phyloP scores from a whole-genome alignment of 92 coral and sea anemone species.

The Nematostella vectensis region DNA sequence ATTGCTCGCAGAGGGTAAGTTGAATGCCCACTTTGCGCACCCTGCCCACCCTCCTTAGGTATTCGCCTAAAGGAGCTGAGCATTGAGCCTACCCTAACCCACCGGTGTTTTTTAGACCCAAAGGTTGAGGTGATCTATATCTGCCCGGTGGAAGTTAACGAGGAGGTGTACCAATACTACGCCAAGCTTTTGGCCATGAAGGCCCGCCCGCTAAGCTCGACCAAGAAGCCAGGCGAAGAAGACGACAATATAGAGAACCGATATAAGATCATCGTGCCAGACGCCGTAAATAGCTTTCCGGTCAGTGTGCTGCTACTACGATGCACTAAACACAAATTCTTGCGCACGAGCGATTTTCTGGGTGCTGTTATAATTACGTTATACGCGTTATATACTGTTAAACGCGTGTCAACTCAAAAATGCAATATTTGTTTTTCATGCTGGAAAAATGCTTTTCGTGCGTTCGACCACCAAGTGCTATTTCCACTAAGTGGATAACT shows the following conservation, averaged over 20 bases:
- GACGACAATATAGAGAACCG: slow-evolving; percentile 80
- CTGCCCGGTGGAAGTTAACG: slow-evolving; percentile 90
- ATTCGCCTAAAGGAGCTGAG: no score
- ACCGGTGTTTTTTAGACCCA: no score
- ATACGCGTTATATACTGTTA: no score
- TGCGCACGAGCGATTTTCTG: background rate
- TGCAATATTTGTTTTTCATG: no score
- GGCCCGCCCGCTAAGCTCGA: slow-evolving; percentile 50
- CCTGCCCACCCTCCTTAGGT: no score
- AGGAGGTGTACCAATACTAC: slow-evolving; percentile 96
- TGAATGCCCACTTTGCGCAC: no score
- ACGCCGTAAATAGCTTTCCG: slow-evolving; percentile 89
- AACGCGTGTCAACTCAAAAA: no score
- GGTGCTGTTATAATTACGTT: background rate
- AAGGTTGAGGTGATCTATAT: slow-evolving; percentile 88
- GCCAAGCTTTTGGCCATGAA: slow-evolving; percentile 87
- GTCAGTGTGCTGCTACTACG: slow-evolving; percentile 43
- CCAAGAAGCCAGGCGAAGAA: slow-evolving; percentile 18
- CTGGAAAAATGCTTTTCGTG: no score
- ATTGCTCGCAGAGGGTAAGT: no score
- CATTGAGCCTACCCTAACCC: no score
- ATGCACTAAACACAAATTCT: background rate
- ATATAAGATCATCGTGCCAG: slow-evolving; percentile 91
- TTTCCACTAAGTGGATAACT: no score
- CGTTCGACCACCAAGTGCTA: no score